These are phyloP conservation scores for Indri indri DNA, from an alignment of 2,113 vertebrate species.

Conservation along the genomic window DNA sequence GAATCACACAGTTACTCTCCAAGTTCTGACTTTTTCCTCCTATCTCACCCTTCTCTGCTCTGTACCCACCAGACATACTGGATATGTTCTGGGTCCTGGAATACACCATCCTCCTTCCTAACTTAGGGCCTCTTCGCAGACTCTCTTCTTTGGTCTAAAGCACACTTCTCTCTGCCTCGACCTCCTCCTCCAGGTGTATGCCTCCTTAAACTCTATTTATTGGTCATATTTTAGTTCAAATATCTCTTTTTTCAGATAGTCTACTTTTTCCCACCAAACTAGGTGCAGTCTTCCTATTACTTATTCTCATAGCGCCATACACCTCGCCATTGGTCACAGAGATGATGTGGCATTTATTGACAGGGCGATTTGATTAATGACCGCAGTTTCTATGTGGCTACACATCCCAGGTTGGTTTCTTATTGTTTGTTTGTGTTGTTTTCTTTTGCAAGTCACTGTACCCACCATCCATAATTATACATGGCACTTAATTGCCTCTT, in stretches of 20 bases:
- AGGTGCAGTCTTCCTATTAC: neutral
- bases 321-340: neutral
- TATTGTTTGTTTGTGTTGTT: neutral
- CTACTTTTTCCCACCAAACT: neutral
- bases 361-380: no score
- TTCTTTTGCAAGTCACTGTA: neutral
- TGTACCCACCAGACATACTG: neutral
- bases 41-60: neutral
- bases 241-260: neutral
- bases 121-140: neutral
- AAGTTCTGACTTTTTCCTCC: neutral
- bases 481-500: neutral
- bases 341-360: neutral
- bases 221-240: no score
- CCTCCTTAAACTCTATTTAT: neutral
- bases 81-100: neutral
- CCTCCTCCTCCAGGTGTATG: no score
- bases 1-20: neutral
- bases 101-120: neutral
- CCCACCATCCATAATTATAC: neutral
- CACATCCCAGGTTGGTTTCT: neutral
- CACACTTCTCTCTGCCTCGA: rapidly evolving
- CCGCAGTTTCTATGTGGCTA: neutral
- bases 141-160: neutral
- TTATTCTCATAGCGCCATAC: neutral